Base-by-base conservation (phyloP, 2,888 invertebrate genomes). In the Malachius bipustulatus region DNA sequence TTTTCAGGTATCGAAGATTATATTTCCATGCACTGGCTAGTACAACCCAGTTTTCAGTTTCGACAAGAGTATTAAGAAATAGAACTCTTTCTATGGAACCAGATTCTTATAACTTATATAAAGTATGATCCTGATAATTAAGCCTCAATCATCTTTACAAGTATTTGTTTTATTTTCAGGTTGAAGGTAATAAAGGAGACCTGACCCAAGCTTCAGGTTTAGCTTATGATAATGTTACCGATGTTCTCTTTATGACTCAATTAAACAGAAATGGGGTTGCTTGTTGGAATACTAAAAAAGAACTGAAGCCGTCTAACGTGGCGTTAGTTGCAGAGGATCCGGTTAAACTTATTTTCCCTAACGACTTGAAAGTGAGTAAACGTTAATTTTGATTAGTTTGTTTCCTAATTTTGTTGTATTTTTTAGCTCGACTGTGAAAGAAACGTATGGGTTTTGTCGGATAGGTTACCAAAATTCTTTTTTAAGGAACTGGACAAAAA, bases 21-120 rank as follows among this genome's bases (percentile, higher is more conserved):
- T 87, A 82, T 60, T 87, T 87, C 76, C 87, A 87, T 57, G 72
- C 87, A 1, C 67, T 87, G 60, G 77, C 83, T 16, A 80, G 82
- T 48, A 80, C 79, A 32, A 77, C 78, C 45, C 84, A 87, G 60
- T 87, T 83, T 57, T 73, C 76, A 36, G 85, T 87, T 4, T 75
- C 79, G 6, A 82, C 81, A 9, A 70, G 71, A 45, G 67, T 84
- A 29, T 62, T 85, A 26, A 74, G 76, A 54, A 83, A 87, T 55
- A 74, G 80, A 59, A 75, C 75, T 13, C 62, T 73, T 46, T 76
- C 78, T n/a, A 69, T 74, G 40, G 73, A 75, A 48, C 64, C 67
- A 10, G 70, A 73, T 41, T 73, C 75, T 24, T 84, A 81, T 62
- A 69, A 76, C 50, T 71, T 76, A 46, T 87, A 77, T 61, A 76